phyloP scores from a whole-genome alignment of 2,113 vertebrate genomes.

The Dendropsophus ebraccatus region DNA sequence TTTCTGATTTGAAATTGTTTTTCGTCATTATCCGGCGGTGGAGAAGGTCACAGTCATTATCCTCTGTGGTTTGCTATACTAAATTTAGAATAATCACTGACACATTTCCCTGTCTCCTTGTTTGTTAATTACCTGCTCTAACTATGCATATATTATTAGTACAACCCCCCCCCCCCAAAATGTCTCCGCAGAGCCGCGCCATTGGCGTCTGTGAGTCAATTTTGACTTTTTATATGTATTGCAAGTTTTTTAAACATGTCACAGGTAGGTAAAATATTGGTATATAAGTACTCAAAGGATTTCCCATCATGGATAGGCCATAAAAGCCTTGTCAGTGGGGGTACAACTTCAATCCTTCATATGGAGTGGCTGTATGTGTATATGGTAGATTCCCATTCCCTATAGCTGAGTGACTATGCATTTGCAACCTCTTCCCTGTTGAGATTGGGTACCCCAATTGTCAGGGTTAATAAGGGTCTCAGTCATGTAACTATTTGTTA shows the following conservation, averaged over 20 bases:
- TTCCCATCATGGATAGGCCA: no score
- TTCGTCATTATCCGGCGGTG: slow-evolving; percentile 62
- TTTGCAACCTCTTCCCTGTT: no score
- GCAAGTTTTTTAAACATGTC: slow-evolving; percentile 31
- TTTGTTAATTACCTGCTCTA: slow-evolving; percentile 64
- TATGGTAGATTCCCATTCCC: no score
- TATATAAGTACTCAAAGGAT: no score
- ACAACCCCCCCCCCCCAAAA: slow-evolving; percentile 62
- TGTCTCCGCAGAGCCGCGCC: slow-evolving; percentile 64
- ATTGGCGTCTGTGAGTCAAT: slow-evolving; percentile 62
- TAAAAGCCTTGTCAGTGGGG: no score
- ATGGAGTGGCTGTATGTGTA: no score
- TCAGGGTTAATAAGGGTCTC: no score
- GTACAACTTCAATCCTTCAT: no score
- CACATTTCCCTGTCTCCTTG: slow-evolving; percentile 58
- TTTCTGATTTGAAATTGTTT: slow-evolving; percentile 67
- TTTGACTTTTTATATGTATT: slow-evolving; percentile 66
- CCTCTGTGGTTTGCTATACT: slow-evolving; percentile 68
- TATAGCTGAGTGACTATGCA: no score
- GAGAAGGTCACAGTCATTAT: slow-evolving; percentile 71
- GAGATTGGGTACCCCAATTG: no score
- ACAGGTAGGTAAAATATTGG: no score
- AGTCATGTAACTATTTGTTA: no score
- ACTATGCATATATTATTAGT: slow-evolving; percentile 60
- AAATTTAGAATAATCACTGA: slow-evolving; percentile 65